phyloP scores from a whole-genome alignment of 1,140 invertebrate species.

The Bemisia tabaci region DNA sequence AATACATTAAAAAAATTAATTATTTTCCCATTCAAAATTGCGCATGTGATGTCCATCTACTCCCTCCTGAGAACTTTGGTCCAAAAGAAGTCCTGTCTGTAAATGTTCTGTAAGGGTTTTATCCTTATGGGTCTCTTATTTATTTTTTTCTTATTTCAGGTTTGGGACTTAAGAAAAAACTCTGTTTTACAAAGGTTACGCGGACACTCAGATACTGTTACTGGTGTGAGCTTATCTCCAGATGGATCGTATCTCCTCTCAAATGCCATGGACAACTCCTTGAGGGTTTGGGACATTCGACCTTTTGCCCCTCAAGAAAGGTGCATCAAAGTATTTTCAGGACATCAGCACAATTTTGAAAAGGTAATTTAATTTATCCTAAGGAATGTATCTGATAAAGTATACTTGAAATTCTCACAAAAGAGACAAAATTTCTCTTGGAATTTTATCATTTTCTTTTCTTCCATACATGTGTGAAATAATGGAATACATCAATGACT shows the following conservation, averaged over 20 bases:
- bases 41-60: no score
- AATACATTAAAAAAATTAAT: no score
- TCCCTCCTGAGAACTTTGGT: no score
- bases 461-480: no score
- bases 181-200: conserved; percentile 70
- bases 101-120: no score
- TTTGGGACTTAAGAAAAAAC: conserved; percentile 94
- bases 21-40: no score
- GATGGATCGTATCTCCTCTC: conserved; percentile 91
- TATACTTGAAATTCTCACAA: no score
- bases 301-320: conserved; percentile 76
- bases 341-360: conserved; percentile 97
- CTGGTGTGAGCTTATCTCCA: conserved; percentile 78
- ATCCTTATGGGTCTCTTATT: no score
- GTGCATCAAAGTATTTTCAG: conserved; percentile 83
- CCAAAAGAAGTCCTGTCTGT: no score
- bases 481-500: no score
- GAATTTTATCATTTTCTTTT: conserved; percentile 11
- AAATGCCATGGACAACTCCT: conserved; percentile 93
- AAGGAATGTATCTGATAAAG: no score
- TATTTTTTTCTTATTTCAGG: no score
- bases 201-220: conserved; percentile 87
- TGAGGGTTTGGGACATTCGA: conserved; percentile 67
- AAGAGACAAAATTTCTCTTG: neutral
- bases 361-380: conserved; percentile 48